Base-by-base conservation (phyloP, 2,113 vertebrate genomes). In the Sterrhoptilus dennistouni region DNA sequence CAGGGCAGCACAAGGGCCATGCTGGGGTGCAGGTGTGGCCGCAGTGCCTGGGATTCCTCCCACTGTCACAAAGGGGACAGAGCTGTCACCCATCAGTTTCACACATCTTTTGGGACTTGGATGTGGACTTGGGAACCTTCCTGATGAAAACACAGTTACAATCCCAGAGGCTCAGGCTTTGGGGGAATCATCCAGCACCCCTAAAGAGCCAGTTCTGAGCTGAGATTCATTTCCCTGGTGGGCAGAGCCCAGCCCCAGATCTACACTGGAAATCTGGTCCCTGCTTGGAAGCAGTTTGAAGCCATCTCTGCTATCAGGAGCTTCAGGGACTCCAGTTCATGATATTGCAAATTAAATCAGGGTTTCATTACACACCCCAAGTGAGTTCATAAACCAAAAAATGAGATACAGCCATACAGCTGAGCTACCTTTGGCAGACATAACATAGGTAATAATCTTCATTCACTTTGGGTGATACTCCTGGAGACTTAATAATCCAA, bases 381-480 rank as follows among this genome's bases (percentile, higher is more conserved):
- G 54, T 12, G 24, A 60, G 35, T 40, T 91, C 52, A 50, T 50
- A 82, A 87, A 70, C 35, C 42, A 11, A 44, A 81, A 75, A 60
- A 57, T 49, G 81, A 91, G 45, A 79, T 76, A 13, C 2, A 87
- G 52, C 69, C 49, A 5, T 78, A n/a, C 44, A 61, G 71, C 65
- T 75, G 71, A 93, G n/a, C 74, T 76, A 38, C 86, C 63, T 86
- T 59, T 86, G 83, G 75, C 85, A 90, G 57, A 60, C 36, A 21
- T 28, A 33, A 47, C 5, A 3, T 6, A 66, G 40, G 6, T 78
- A 91, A 94, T 40, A 82, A 44, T 14, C 24, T 60, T 79, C 68
- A 87, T 84, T 90, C 87, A 49, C 44, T 76, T 91, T 72, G 69
- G 85, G 57, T 93, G 87, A 89, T 95, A 63, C 72, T 93, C 72